Evolutionary conservation across 2,113 vertebrate species (phyloP).

Genomic region (Cephalopholis sonnerati): DNA sequence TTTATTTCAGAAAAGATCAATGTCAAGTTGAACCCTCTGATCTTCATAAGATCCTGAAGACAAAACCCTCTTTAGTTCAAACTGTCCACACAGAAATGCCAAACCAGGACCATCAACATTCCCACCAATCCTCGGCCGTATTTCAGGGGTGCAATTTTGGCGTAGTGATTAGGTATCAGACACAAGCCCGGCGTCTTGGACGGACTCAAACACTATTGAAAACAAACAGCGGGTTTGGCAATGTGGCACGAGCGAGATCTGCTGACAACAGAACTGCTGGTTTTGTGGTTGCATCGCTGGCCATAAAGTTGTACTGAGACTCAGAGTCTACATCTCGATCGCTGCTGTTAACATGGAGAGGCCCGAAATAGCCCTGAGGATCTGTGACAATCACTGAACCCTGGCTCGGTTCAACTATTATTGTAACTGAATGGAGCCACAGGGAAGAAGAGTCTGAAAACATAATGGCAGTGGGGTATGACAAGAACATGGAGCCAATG

Average conservation of each 20-base stretch:
- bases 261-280: constrained; percentile 58
- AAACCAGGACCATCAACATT: constrained; percentile 67
- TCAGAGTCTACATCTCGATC: constrained; percentile 45
- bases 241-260: constrained; percentile 31
- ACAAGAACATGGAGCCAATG: constrained; percentile 26
- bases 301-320: constrained; percentile 33
- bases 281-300: constrained; percentile 56
- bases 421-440: constrained; percentile 37
- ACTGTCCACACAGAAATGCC: constrained; percentile 63
- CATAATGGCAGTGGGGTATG: constrained; percentile 35
- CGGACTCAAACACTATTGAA: constrained; percentile 38
- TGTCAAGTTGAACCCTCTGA: constrained; percentile 61
- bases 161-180: constrained; percentile 14
- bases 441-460: constrained; percentile 42
- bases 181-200: constrained; percentile 27
- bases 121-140: constrained; percentile 23
- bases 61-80: constrained; percentile 66
- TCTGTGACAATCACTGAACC: constrained; percentile 41
- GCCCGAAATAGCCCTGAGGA: constrained; percentile 47
- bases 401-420: constrained; percentile 38
- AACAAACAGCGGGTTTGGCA: constrained; percentile 62
- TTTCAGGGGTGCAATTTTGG: constrained; percentile 35
- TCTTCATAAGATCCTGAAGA: constrained; percentile 70
- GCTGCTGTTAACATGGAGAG: constrained; percentile 33
- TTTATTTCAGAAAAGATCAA: constrained; percentile 44